Evolutionary conservation across 1,140 invertebrate species (phyloP).

Genomic region (Delia radicum): DNA sequence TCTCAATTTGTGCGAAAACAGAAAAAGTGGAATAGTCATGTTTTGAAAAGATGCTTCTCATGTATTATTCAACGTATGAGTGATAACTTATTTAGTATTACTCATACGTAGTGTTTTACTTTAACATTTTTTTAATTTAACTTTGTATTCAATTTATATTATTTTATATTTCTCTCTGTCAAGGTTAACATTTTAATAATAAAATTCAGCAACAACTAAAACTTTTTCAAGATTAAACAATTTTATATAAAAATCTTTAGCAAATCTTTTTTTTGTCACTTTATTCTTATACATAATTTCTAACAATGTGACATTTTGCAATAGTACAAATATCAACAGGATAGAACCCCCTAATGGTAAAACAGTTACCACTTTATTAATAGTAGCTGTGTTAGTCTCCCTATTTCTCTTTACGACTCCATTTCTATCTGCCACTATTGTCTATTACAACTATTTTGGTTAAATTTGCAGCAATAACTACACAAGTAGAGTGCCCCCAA

Average conservation of each 20-base stretch:
- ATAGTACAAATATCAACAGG: background rate
- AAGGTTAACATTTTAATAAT: background rate
- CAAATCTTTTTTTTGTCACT: background rate
- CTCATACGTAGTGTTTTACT: too few species aligned
- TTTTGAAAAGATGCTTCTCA: too few species aligned
- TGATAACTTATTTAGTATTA: too few species aligned
- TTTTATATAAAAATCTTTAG: background rate
- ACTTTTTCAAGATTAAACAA: background rate
- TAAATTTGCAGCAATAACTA: background rate
- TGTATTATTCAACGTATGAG: too few species aligned
- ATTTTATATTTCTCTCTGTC: background rate
- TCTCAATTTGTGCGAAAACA: too few species aligned
- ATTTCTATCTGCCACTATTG: background rate
- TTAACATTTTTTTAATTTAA: too few species aligned
- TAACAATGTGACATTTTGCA: background rate
- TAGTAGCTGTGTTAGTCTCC: background rate
- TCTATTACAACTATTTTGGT: constrained; percentile 7
- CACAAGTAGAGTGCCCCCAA: background rate
- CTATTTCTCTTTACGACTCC: background rate
- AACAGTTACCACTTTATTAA: background rate
- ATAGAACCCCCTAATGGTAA: constrained; percentile 14
- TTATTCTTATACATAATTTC: background rate
- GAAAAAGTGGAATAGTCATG: too few species aligned
- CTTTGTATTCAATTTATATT: too few species aligned
- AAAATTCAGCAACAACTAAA: background rate